phyloP scores from a whole-genome alignment of 2,888 invertebrate genomes.

The Dendrolimus pini region DNA sequence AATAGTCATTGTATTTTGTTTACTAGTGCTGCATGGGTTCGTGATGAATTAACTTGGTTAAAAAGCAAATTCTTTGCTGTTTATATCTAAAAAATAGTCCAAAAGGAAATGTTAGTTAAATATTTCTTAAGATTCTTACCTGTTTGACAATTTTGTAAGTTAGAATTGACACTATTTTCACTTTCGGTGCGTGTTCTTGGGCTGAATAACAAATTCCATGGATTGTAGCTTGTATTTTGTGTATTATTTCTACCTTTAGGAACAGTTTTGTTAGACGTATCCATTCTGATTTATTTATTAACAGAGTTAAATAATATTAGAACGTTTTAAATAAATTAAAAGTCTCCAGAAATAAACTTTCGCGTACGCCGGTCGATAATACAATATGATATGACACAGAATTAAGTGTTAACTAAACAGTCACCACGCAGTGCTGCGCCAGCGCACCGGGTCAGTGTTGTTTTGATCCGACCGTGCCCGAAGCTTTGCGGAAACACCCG shows the following conservation, averaged over 20 bases:
- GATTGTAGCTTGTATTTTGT: constrained; percentile 43
- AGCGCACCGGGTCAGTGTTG: constrained; percentile 31
- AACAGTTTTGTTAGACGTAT: constrained; percentile 44
- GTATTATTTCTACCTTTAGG: constrained; percentile 37
- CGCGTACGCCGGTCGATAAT: constrained; percentile 42
- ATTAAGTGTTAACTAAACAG: constrained; percentile 28
- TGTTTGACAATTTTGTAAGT: constrained; percentile 42
- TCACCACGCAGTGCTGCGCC: constrained; percentile 11
- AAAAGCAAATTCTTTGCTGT: no score
- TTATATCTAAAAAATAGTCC: no score
- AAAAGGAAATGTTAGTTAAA: background rate
- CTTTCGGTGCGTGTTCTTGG: constrained; percentile 57
- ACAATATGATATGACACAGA: constrained; percentile 47
- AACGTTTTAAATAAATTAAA: constrained; percentile 4
- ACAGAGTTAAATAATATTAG: constrained; percentile 9
- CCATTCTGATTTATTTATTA: constrained; percentile 33
- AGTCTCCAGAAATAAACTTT: constrained; percentile 18
- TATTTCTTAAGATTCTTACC: constrained; percentile 31
- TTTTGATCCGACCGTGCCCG: constrained; percentile 58
- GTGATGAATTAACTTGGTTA: background rate
- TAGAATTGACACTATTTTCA: constrained; percentile 58
- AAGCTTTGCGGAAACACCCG: constrained; percentile 48
- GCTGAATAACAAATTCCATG: constrained; percentile 63
- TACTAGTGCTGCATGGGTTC: background rate
- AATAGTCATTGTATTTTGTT: background rate